phyloP scores from a whole-genome alignment of 2,888 invertebrate genomes.

The Brachycybe producta region DNA sequence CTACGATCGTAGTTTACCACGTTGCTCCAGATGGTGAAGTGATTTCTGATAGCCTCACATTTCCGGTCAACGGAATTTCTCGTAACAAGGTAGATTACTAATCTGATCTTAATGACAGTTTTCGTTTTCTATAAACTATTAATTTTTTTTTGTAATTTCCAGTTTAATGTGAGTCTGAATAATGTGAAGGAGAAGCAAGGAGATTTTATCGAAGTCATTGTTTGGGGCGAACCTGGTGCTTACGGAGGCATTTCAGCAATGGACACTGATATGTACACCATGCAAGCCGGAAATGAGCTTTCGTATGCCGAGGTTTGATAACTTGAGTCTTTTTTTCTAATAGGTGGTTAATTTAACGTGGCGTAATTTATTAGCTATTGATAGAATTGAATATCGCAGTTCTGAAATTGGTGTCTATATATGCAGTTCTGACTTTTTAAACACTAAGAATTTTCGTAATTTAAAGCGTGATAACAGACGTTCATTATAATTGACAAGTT shows the following conservation, averaged over 20 bases:
- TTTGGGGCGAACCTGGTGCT: slow-evolving; percentile 85
- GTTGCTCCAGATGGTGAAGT: slow-evolving; percentile 66
- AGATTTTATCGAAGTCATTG: slow-evolving; percentile 82
- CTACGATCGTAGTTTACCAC: slow-evolving; percentile 79
- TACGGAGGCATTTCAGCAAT: slow-evolving; percentile 85
- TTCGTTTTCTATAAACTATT: not conserved
- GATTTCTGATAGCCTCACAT: slow-evolving; percentile 84
- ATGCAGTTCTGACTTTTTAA: slow-evolving; percentile 10
- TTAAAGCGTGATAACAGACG: too few species aligned
- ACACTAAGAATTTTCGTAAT: too few species aligned
- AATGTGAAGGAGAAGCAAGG: slow-evolving; percentile 87
- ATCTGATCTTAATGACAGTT: not conserved
- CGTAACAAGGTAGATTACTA: slow-evolving; percentile 58
- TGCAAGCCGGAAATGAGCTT: slow-evolving; percentile 85
- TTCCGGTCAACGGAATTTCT: slow-evolving; percentile 89
- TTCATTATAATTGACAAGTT: too few species aligned
- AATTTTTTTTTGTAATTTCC: slow-evolving; percentile 15
- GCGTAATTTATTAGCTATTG: slow-evolving; percentile 4
- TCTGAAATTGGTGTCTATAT: not conserved
- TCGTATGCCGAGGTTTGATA: slow-evolving; percentile 60
- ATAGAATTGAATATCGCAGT: not conserved
- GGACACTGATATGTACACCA: slow-evolving; percentile 74
- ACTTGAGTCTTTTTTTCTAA: not conserved
- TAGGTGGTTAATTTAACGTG: not conserved
- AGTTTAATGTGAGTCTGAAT: slow-evolving; percentile 48